Evolutionary conservation across 2,888 invertebrate genomes (phyloP).

Genomic region (Cheilosia variabilis): DNA sequence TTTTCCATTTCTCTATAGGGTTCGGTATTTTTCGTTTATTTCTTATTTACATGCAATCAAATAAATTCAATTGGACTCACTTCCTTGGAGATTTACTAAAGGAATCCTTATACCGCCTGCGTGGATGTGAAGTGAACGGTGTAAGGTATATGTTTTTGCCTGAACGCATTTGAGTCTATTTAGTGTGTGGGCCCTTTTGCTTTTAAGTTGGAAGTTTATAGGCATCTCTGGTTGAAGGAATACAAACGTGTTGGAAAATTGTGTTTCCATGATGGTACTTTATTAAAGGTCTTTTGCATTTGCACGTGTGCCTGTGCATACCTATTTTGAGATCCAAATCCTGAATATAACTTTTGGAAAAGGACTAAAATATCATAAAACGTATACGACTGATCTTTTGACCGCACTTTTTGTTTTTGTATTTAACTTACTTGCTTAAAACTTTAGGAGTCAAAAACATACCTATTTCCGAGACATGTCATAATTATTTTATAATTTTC

Average conservation of each 20-base stretch:
- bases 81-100: constrained; percentile 49
- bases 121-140: constrained; percentile 23
- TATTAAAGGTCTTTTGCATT: too few species aligned
- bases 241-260: constrained; percentile 9
- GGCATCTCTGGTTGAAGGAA: neutral
- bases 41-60: constrained; percentile 66
- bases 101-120: neutral
- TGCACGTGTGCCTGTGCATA: too few species aligned
- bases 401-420: too few species aligned
- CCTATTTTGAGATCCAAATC: too few species aligned
- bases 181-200: constrained; percentile 1
- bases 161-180: constrained; percentile 18
- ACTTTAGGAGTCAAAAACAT: too few species aligned
- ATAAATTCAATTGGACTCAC: constrained; percentile 72
- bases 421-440: too few species aligned
- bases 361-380: too few species aligned
- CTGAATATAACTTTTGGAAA: too few species aligned
- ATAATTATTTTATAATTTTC: too few species aligned
- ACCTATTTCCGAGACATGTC: too few species aligned
- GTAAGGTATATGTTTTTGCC: constrained; percentile 13
- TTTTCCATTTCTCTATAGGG: constrained; percentile 34
- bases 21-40: constrained; percentile 53
- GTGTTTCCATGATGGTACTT: neutral
- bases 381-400: too few species aligned
- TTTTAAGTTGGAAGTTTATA: constrained; percentile 24